Base-by-base conservation (phyloP, 2,797 vertebrate genomes). In the Sparidentex hasta region DNA sequence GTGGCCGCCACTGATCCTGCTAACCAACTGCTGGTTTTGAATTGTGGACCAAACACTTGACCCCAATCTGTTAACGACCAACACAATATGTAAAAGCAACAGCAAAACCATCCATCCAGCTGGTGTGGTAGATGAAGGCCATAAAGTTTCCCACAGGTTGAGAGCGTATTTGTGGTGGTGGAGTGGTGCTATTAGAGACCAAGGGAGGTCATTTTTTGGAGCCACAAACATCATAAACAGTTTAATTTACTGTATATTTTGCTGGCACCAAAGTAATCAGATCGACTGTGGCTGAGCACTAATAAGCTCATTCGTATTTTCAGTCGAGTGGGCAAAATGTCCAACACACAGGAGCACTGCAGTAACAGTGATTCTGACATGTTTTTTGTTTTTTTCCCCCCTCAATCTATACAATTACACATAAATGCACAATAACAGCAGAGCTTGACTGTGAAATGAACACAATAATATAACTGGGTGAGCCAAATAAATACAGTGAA, bases 181-280 rank as follows among this genome's bases (percentile, higher is more conserved):
- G 54, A 27, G 16, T 50, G 17, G 25, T 69, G 54, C 29, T 52
- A 57, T 55, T 67, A 50, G 23, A 78, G n/a, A 21, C 16, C 61
- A 70, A 62, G 14, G 38, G 5, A 50, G 41, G 21, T 51, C 12
- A 73, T 72, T 74, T 69, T 7, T 11, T 65, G 41, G 47, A 70
- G 23, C 18, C 41, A 61, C 17, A 33, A 50, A 50, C 43, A 79
- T 68, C 56, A 78, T 50, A 78, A 81, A 54, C 59, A 46, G 11
- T 70, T 80, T 52, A 48, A 85, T 85, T 64, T 76, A 81, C 55
- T 76, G 50, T 41, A 56, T 50, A 78, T 85, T 84, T 69, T 63
- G 27, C 38, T 62, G 64, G 68, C 59, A 67, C 54, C 23, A 25
- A 3, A 47, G 54, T 50, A 78, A 74, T 80, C 21, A 71, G 82